Conservation (phyloP, 2,797 vertebrate species). For the Lemur catta region DNA sequence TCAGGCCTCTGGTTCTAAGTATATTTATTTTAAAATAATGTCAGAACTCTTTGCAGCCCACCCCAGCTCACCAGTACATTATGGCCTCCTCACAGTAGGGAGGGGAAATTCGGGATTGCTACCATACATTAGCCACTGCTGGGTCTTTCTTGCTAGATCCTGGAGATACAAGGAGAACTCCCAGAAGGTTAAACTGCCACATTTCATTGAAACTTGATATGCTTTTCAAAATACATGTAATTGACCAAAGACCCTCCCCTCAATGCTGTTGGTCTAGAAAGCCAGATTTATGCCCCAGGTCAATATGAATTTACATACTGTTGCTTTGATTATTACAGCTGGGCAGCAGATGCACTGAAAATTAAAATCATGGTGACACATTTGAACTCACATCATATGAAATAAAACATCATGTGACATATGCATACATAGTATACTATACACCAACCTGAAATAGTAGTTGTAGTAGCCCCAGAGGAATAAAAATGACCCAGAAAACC, state of each 20-base stretch:
- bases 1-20: background rate
- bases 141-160: background rate
- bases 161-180: background rate
- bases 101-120: background rate
- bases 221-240: background rate
- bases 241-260: background rate
- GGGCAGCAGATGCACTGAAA: background rate
- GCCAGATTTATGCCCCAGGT: conserved; percentile 8
- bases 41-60: background rate
- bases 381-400: background rate
- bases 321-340: background rate
- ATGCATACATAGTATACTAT: background rate
- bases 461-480: background rate
- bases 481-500: background rate
- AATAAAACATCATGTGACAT: background rate
- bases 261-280: background rate
- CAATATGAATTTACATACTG: background rate
- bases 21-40: conserved; percentile 42
- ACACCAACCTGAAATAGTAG: background rate
- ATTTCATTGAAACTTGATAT: conserved; percentile 14
- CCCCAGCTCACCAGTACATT: background rate
- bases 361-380: background rate
- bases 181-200: background rate
- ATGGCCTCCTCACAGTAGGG: background rate
- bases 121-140: background rate